Conservation (phyloP, 2,888 invertebrate genomes). For the Ephialtes manifestator region DNA sequence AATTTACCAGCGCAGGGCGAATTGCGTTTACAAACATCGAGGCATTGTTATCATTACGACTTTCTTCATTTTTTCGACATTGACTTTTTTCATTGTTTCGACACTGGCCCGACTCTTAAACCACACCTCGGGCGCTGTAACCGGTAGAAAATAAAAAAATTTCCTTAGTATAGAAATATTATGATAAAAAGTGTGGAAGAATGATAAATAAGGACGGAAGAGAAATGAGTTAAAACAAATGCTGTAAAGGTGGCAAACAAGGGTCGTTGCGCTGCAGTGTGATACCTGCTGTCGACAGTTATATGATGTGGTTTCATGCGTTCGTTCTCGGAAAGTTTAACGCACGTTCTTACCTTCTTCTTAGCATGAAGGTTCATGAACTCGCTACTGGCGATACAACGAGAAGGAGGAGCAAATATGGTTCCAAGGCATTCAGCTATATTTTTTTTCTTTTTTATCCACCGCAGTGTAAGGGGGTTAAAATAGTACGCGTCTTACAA, state of each 20-base stretch:
- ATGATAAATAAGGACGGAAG: conserved; percentile 37
- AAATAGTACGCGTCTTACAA: background rate
- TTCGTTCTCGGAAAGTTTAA: conserved; percentile 59
- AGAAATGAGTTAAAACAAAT: conserved; percentile 75
- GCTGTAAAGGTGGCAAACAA: conserved; percentile 79
- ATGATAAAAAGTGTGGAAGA: conserved; percentile 2
- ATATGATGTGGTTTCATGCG: conserved; percentile 65
- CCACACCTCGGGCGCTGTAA: no score
- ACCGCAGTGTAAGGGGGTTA: background rate
- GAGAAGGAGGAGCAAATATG: conserved; percentile 42
- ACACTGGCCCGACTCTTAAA: no score
- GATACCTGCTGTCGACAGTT: conserved; percentile 71
- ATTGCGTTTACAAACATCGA: no score
- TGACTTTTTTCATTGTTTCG: no score
- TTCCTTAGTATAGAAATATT: background rate
- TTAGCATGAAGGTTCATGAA: conserved; percentile 38
- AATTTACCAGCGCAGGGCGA: no score
- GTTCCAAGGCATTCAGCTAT: background rate
- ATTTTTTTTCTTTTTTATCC: background rate
- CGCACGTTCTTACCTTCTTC: conserved; percentile 19
- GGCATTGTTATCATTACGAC: no score
- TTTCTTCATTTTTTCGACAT: no score
- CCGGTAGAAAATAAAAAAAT: conserved; percentile 19
- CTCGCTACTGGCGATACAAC: background rate
- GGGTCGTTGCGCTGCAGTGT: conserved; percentile 68